Evolutionary conservation across 2,113 vertebrate genomes (phyloP), one percentile per base, ranked within the genome.

Genomic region (Azemiops feae): DNA sequence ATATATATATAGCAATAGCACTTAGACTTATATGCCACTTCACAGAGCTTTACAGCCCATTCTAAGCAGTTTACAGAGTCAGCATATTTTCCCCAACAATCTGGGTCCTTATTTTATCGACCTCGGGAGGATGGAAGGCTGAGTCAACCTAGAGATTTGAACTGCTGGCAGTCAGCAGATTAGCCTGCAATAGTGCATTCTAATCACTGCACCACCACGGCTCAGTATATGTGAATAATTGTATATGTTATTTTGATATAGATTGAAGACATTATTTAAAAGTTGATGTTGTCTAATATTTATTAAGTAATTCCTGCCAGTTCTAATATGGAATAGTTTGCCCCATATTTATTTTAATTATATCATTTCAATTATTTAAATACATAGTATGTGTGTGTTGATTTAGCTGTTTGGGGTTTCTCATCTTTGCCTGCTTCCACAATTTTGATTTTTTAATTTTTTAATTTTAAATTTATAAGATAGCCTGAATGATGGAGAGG

Each of bases 241-340:
- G 60, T 12, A 91, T 22, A 57, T 39, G n/a, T 52, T 43, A 39
- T 89, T 89, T 58, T 57, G 43, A 58, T 58, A 89, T 5, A 43
- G 25, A 58, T 69, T 90, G 30, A 90, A n/a, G 27, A 69, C 4
- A 47, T n/a, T 87, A 50, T 53, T 30, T 53, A n/a, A 87, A 16
- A 87, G 85, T 50, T 14, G 23, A 87, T 87, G 18, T 52, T 30
- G 11, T n/a, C 7, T 22, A 81, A 39, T 39, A 81, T 74, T 52
- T 88, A 54, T 34, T 88, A n/a, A 54, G 55, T 87, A 87, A 94
- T 92, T 89, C 85, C 69, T 55, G 81, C 93, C 89, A 0, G 0
- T 87, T 93, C 93, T 94, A 93, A 95, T 94, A 96, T 95, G 94
- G 85, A 47, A 50, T 92, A 52, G 93, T 91, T 94, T 90, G 74